These are phyloP conservation scores for Dendropsophus ebraccatus DNA, from an alignment of 2,113 vertebrate genomes.

Conservation along the genomic window DNA sequence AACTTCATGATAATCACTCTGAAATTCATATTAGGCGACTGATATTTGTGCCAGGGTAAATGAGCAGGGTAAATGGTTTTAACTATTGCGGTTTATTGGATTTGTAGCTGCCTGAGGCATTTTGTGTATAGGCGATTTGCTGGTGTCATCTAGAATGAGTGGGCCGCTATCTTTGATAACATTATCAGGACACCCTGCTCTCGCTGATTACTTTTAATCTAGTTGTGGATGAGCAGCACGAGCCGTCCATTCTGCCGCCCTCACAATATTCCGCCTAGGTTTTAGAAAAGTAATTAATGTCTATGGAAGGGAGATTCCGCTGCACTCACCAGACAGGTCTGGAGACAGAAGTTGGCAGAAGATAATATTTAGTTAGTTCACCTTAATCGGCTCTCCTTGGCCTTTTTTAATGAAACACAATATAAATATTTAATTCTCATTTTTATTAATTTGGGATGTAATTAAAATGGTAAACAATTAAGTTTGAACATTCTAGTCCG, in stretches of 20 bases:
- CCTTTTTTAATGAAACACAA: background rate
- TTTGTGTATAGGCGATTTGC: constrained; percentile 23
- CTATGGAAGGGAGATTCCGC: constrained; percentile 10
- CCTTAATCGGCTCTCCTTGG: constrained; percentile 2
- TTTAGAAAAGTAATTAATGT: constrained; percentile 25
- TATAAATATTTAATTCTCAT: constrained; percentile 13
- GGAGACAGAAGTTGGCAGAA: constrained; percentile 6
- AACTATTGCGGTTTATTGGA: constrained; percentile 14
- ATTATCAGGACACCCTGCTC: constrained; percentile 28
- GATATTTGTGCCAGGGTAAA: constrained; percentile 28
- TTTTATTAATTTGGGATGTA: background rate
- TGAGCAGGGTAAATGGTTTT: constrained; percentile 23
- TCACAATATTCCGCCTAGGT: constrained; percentile 3
- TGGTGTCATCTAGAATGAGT: constrained; percentile 45
- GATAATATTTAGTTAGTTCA: constrained; percentile 31
- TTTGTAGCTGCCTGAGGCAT: background rate
- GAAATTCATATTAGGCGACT: background rate
- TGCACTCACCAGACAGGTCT: background rate
- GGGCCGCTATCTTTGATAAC: constrained; percentile 21
- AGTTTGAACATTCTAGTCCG: background rate
- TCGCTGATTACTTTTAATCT: constrained; percentile 33
- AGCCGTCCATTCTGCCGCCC: background rate
- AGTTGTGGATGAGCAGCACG: constrained; percentile 17
- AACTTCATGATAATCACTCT: background rate
- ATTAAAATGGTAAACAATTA: constrained; percentile 31